A percentile compares a stretch with the other conserved stretches of the same genome.
These are phyloP conservation scores for Ictalurus furcatus DNA, from an alignment of 2,113 vertebrate species.

Conservation along the genomic window DNA sequence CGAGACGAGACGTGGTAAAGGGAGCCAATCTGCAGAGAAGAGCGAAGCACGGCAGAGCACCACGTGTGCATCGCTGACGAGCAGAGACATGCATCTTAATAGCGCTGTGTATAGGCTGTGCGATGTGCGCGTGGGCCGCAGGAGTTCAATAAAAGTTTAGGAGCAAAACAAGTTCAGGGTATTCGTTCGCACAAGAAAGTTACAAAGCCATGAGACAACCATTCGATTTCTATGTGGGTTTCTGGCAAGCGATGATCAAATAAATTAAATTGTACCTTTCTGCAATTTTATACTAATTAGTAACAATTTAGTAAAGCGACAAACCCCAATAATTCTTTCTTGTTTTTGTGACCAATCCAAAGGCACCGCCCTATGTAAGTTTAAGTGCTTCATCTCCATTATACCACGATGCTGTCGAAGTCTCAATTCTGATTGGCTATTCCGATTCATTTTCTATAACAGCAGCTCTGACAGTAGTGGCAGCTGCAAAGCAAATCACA, in stretches of 20 bases:
- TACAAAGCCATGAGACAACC: not conserved
- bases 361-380: not conserved
- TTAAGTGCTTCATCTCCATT: not conserved
- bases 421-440: not conserved
- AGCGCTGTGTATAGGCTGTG: not conserved
- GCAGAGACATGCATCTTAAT: conserved; percentile 40
- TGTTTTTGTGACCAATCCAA: not conserved
- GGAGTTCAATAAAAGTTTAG: conserved; percentile 43
- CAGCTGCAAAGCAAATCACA: not conserved
- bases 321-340: not conserved
- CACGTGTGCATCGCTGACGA: conserved; percentile 15
- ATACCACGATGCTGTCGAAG: too few relatives aligned
- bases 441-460: not conserved
- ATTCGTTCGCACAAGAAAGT: not conserved
- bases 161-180: conserved; percentile 1
- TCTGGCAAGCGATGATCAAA: not conserved
- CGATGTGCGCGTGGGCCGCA: conserved; percentile 7
- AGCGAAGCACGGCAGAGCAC: conserved; percentile 23
- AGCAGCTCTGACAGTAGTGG: not conserved
- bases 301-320: not conserved
- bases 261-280: not conserved
- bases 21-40: conserved; percentile 12
- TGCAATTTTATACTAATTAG: not conserved
- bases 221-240: not conserved
- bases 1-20: conserved; percentile 4